These are phyloP conservation scores for Varecia variegata DNA, from an alignment of 2,797 vertebrate genomes.

Conservation along the genomic window DNA sequence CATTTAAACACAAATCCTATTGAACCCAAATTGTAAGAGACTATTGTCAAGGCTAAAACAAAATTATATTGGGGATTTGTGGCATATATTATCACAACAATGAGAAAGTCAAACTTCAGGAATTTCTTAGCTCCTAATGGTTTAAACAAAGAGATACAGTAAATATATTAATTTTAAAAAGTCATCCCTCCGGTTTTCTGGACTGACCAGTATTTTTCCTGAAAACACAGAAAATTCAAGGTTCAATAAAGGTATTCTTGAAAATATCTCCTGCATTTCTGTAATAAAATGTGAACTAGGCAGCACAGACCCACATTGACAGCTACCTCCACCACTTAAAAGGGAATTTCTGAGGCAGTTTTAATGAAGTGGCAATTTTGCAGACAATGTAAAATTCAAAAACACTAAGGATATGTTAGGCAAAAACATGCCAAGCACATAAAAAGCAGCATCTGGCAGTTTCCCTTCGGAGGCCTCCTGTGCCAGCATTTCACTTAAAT, in stretches of 20 bases:
- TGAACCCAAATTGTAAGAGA: neutral
- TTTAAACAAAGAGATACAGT: constrained; percentile 24
- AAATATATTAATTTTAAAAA: neutral
- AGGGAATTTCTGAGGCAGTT: neutral
- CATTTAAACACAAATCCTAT: neutral
- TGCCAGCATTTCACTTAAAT: constrained; percentile 63
- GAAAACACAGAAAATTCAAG: neutral
- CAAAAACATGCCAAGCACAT: neutral
- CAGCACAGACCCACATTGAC: neutral
- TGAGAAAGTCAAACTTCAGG: neutral
- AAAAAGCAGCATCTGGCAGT: constrained; percentile 49
- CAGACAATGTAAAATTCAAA: constrained; percentile 36
- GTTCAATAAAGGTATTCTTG: neutral
- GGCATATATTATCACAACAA: neutral
- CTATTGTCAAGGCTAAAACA: neutral
- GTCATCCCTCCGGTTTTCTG: neutral
- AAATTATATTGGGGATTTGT: neutral
- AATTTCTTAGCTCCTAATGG: neutral
- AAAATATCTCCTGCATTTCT: constrained; percentile 12
- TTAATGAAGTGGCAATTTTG: constrained; percentile 47
- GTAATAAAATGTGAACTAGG: neutral
- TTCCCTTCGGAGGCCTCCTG: neutral
- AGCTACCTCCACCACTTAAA: neutral
- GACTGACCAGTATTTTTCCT: neutral
- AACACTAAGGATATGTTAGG: neutral